Evolutionary conservation across 2,888 invertebrate genomes (phyloP).

Genomic region (Stenodera caucasica): DNA sequence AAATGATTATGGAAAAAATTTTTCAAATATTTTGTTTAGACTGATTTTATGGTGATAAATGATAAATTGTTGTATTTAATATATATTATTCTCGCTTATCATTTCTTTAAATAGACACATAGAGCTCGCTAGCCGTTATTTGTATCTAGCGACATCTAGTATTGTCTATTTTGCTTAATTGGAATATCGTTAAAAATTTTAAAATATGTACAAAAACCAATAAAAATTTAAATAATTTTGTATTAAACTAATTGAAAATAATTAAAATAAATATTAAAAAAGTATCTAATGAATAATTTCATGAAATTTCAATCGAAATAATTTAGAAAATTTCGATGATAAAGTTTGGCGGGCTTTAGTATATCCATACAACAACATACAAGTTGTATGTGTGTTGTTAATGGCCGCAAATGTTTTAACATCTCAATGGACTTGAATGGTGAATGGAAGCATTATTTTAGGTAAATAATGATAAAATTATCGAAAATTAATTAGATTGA

Average conservation of each 20-base stretch:
- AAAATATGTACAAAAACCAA: background rate
- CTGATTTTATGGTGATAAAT: too few relatives aligned
- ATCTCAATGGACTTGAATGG: constrained; percentile 46
- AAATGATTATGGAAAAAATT: too few relatives aligned
- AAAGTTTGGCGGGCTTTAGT: background rate
- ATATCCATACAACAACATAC: background rate
- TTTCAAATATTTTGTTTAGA: too few relatives aligned
- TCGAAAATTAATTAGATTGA: constrained; percentile 13
- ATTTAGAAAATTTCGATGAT: background rate
- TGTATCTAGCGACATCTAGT: constrained; percentile 3
- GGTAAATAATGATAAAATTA: constrained; percentile 29
- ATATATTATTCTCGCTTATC: too few relatives aligned
- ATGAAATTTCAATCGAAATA: too few relatives aligned
- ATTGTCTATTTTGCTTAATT: background rate
- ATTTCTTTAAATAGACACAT: too few relatives aligned
- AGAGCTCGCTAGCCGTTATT: too few relatives aligned
- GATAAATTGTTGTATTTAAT: too few relatives aligned
- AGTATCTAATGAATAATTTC: background rate
- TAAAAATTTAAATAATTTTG: background rate
- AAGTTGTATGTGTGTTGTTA: constrained; percentile 30
- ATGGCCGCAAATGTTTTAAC: constrained; percentile 52
- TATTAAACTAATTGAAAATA: background rate
- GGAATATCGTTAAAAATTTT: background rate
- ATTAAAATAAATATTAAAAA: background rate
- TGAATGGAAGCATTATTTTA: constrained; percentile 43